Conservation (phyloP, 2,888 invertebrate genomes). For the Caenorhabditis sp. region DNA sequence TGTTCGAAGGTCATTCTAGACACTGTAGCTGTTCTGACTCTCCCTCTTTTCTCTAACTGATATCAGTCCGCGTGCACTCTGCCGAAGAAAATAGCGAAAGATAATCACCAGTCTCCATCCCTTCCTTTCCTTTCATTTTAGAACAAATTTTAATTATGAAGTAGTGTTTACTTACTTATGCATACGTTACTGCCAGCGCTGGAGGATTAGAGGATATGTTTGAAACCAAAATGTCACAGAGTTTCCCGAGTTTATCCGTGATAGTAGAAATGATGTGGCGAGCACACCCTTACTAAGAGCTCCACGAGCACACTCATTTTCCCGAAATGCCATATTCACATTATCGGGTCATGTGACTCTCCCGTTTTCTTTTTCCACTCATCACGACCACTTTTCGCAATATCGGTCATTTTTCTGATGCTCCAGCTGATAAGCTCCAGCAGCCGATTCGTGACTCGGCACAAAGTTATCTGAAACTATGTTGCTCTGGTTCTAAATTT, state of each 20-base stretch:
- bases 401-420: slow-evolving; percentile 13
- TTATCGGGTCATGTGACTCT: slow-evolving; percentile 18
- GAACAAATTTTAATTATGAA: too few species aligned
- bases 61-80: slow-evolving; percentile 9
- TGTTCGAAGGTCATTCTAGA: too few species aligned
- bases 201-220: too few species aligned
- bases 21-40: slow-evolving; percentile 5
- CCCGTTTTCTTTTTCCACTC: not conserved
- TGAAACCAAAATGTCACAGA: too few species aligned
- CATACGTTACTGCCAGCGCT: too few species aligned
- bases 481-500: too few species aligned
- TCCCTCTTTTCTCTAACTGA: not conserved
- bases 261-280: slow-evolving; percentile 15
- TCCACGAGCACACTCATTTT: not conserved
- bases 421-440: not conserved
- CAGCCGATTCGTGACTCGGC: not conserved
- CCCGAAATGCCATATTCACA: slow-evolving; percentile 18
- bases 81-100: not conserved
- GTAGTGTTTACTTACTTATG: too few species aligned
- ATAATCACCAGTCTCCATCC: slow-evolving; percentile 1
- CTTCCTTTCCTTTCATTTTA: not conserved
- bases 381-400: not conserved
- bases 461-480: too few species aligned
- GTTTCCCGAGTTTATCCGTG: too few species aligned
- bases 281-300: too few species aligned